Base-by-base conservation (phyloP, 1,140 invertebrate genomes). In the Drosophila murphyi region DNA sequence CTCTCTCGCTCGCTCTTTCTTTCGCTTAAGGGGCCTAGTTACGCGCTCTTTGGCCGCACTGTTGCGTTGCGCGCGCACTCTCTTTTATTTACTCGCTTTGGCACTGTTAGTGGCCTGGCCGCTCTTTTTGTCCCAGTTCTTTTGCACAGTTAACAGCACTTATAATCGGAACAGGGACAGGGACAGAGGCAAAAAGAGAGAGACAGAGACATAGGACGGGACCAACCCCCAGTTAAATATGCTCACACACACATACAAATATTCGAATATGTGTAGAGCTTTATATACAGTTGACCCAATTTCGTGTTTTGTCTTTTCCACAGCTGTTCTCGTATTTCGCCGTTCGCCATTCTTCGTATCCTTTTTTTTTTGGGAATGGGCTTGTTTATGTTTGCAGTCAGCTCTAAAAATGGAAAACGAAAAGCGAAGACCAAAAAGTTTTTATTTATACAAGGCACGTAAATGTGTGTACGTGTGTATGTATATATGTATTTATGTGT, bases 211-310 rank as follows among this genome's bases (percentile, higher is more conserved):
- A 20, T 20, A 20, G 76, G 70, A 51, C 77, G 72, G 60, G 69
- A 64, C 67, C 75, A 78, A 75, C 79, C 79, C 78, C 62, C 80
- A 79, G 41, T 62, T 60, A 55, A 51, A 50, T 60, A 47, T 45
- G 32, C 12, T 55, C 37, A 31, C 28, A 51, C 55, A 41, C 35
- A 51, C 31, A 34, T 52, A 54, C 28, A 62, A 31, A 65, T 31
- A 70, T 54, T 20, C 29, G 41, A 43, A 39, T 57, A 52, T 63
- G 43, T n/a, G 3, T 60, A 20, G 20, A 20, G 56, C 54, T 37
- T 65, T 85, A 80, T 88, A 74, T 89, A 88, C 85, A 76, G 75
- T 83, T 89, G 85, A 89, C 85, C 85, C 80, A 89, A 89, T 89
- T 89, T 75, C 78, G 65, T 51, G 71, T 57, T 20, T 74, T 83